These are phyloP conservation scores for Cenopis cana DNA, from an alignment of 2,888 invertebrate species.

Conservation along the genomic window DNA sequence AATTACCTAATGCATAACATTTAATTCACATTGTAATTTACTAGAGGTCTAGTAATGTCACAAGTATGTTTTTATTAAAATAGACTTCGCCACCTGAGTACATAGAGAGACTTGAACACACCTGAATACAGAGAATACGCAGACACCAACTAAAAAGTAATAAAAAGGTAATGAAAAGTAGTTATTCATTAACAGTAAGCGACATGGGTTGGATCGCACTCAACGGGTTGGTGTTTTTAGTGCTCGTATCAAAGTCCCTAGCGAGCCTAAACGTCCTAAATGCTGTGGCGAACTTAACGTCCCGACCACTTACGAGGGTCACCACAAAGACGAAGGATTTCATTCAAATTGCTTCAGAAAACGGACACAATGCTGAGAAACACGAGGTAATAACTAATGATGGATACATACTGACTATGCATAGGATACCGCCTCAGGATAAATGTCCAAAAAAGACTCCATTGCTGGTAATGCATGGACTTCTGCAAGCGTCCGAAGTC, in stretches of 20 bases:
- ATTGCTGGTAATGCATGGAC: constrained; percentile 23
- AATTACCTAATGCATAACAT: too few relatives aligned
- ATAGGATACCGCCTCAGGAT: constrained; percentile 2
- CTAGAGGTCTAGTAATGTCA: background rate
- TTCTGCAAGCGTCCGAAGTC: constrained; percentile 15
- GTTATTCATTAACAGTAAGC: background rate
- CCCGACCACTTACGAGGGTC: background rate
- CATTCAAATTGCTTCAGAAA: constrained; percentile 41
- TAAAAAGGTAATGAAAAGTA: background rate
- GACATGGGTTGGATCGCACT: background rate
- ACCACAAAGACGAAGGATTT: constrained; percentile 45
- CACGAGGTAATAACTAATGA: constrained; percentile 34
- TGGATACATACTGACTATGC: constrained; percentile 38
- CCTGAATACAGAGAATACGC: too few relatives aligned
- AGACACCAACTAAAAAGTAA: too few relatives aligned
- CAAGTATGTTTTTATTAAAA: too few relatives aligned
- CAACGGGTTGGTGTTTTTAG: background rate
- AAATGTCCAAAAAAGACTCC: constrained; percentile 14
- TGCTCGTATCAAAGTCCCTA: constrained; percentile 1
- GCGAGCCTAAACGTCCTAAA: background rate
- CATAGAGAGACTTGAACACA: too few relatives aligned
- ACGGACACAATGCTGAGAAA: constrained; percentile 35
- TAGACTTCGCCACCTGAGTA: too few relatives aligned
- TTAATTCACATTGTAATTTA: too few relatives aligned
- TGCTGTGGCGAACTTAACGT: background rate